phyloP scores from a whole-genome alignment of 2,113 vertebrate genomes.

The Eptesicus fuscus region DNA sequence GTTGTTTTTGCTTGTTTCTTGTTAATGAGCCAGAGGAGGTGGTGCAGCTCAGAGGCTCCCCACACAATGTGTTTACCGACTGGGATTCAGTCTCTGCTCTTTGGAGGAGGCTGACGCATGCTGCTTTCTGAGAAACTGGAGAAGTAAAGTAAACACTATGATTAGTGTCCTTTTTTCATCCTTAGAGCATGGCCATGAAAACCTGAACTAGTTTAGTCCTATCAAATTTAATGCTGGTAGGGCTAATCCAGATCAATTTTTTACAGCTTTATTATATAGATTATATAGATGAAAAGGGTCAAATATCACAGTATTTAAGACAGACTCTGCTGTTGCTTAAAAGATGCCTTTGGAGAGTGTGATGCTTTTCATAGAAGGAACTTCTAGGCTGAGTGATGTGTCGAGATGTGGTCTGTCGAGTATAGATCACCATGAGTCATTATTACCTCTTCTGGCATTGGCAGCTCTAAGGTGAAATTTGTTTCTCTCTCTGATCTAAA shows the following conservation, averaged over 20 bases:
- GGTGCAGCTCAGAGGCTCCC: background rate
- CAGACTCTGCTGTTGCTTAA: background rate
- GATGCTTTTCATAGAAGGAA: background rate
- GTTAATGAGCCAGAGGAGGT: background rate
- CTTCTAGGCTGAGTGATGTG: background rate
- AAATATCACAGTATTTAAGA: background rate
- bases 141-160: background rate
- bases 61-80: background rate
- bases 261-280: background rate
- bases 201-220: background rate
- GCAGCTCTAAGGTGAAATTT: background rate
- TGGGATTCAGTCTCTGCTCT: background rate
- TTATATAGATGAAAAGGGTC: background rate
- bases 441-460: background rate
- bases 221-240: background rate
- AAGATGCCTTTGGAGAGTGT: background rate
- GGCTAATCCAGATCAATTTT: background rate
- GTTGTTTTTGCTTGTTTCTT: background rate
- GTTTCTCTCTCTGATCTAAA: background rate
- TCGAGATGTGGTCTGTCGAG: background rate
- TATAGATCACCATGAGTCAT: background rate
- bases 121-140: conserved; percentile 37
- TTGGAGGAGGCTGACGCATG: background rate
- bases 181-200: background rate
- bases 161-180: background rate